These are phyloP conservation scores for Stigmatopora nigra DNA, from an alignment of 2,113 vertebrate species.

Conservation along the genomic window DNA sequence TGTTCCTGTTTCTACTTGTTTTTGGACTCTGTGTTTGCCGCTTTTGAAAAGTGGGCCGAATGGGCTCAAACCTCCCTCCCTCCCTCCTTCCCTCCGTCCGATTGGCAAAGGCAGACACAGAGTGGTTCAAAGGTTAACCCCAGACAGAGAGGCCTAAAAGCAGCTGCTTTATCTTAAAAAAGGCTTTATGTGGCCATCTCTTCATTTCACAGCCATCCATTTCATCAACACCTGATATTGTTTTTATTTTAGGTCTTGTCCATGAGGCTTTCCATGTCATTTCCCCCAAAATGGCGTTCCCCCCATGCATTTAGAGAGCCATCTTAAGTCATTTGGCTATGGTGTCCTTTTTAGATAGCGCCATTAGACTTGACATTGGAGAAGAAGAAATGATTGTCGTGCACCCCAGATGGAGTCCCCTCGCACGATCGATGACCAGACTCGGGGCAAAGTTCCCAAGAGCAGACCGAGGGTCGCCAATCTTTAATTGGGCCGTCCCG, in stretches of 20 bases:
- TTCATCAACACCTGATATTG: constrained; percentile 21
- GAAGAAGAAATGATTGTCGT: neutral
- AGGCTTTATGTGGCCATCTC: constrained; percentile 30
- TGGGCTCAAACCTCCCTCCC: too few relatives aligned
- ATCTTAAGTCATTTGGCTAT: constrained; percentile 23
- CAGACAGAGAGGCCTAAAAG: constrained; percentile 54
- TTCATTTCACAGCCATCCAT: constrained; percentile 46
- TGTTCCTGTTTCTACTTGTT: constrained; percentile 34
- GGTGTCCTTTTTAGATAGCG: constrained; percentile 8
- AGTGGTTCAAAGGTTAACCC: constrained; percentile 54
- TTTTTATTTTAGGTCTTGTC: constrained; percentile 14
- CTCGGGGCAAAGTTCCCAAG: constrained; percentile 5
- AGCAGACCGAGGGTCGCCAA: neutral
- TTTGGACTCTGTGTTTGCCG: constrained; percentile 64
- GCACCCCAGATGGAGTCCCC: neutral
- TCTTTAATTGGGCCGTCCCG: constrained; percentile 32
- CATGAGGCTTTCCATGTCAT: constrained; percentile 25
- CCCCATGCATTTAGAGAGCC: constrained; percentile 13
- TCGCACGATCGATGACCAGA: constrained; percentile 25
- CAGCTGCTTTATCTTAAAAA: constrained; percentile 39
- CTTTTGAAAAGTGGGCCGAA: constrained; percentile 29
- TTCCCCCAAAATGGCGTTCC: constrained; percentile 5
- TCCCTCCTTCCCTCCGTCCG: neutral
- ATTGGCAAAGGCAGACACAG: constrained; percentile 49
- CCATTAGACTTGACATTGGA: constrained; percentile 10